These are phyloP conservation scores for Olivierus martensii DNA, from an alignment of 1,140 invertebrate species.

Conservation along the genomic window DNA sequence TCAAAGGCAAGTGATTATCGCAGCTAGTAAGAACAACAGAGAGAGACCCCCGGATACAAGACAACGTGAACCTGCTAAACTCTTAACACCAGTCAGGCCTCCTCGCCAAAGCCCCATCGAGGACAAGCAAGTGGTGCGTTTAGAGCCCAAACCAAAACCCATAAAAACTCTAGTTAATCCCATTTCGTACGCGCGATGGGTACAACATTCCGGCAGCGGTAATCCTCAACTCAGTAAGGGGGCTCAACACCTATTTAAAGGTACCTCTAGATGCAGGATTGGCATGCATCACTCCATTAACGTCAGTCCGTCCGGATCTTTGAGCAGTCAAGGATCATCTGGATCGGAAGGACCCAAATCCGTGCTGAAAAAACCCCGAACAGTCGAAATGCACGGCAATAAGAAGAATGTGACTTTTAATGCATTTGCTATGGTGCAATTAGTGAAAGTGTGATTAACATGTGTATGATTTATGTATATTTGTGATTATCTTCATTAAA, in stretches of 20 bases:
- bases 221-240: not conserved
- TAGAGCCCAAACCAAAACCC: too few relatives aligned
- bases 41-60: conserved; percentile 9
- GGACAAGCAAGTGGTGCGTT: too few relatives aligned
- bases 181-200: conserved; percentile 14
- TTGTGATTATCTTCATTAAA: too few relatives aligned
- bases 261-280: too few relatives aligned
- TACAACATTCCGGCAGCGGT: not conserved
- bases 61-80: conserved; percentile 13
- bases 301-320: conserved; percentile 13
- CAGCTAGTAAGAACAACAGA: conserved; percentile 1
- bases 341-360: conserved; percentile 15
- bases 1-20: conserved; percentile 7
- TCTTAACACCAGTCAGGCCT: conserved; percentile 2
- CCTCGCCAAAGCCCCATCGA: too few relatives aligned
- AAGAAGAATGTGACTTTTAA: conserved; percentile 18
- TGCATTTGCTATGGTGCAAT: conserved; percentile 12
- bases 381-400: not conserved
- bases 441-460: conserved; percentile 13
- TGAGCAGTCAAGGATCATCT: conserved; percentile 12
- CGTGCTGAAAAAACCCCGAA: conserved; percentile 10
- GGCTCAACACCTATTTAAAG: too few relatives aligned
- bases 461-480: too few relatives aligned
- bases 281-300: not conserved
- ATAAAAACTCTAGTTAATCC: not conserved